Percentiles rank a stretch among this genome's conserved stretches.
Evolutionary conservation across 2,797 vertebrate species (phyloP).

Genomic region (Delichon dasypus): DNA sequence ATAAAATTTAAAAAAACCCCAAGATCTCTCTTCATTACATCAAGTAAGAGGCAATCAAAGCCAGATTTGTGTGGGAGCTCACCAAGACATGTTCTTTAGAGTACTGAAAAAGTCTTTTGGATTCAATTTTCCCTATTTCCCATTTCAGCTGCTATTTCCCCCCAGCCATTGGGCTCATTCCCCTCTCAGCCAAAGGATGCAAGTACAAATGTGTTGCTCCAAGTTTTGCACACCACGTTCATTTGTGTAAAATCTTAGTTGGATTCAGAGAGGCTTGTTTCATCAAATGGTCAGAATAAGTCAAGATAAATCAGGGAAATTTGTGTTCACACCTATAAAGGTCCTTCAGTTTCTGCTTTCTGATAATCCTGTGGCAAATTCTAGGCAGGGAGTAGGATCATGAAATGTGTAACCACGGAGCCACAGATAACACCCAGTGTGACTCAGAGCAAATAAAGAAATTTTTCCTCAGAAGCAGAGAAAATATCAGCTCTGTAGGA

Average conservation of each 20-base stretch:
- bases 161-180: neutral
- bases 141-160: neutral
- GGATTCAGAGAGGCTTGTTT: neutral
- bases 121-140: neutral
- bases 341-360: neutral
- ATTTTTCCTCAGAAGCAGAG: neutral
- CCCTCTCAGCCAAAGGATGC: neutral
- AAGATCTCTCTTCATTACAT: neutral
- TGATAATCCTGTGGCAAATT: neutral
- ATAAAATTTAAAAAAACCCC: accelerated
- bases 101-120: neutral
- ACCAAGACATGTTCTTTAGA: neutral
- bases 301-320: neutral
- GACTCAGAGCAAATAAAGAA: conserved; percentile 11
- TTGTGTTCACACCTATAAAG: neutral
- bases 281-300: neutral
- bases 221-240: neutral
- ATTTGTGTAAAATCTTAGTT: neutral
- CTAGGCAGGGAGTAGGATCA: neutral
- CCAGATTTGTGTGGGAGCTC: neutral
- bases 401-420: neutral
- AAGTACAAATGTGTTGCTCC: neutral
- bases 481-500: neutral
- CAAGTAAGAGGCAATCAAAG: neutral
- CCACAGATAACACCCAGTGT: neutral